A percentile compares a stretch with the other conserved stretches of the same genome.
These are phyloP conservation scores for Charanyca ferruginea DNA, from an alignment of 2,888 invertebrate species.

Conservation along the genomic window DNA sequence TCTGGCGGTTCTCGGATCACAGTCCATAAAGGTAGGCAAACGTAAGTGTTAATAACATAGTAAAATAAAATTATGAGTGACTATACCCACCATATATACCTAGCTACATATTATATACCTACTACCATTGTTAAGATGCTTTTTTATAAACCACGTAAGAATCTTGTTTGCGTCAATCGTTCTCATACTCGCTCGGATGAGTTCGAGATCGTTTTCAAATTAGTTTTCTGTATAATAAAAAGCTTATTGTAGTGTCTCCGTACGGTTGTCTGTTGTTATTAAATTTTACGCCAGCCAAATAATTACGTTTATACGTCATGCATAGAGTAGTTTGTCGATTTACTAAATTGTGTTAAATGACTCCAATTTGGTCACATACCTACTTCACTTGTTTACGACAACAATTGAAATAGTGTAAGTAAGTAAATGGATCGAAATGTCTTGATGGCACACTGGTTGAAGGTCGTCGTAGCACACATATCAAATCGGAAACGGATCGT, in stretches of 20 bases:
- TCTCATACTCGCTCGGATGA: conserved; percentile 25
- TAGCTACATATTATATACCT: background rate
- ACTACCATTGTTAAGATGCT: conserved; percentile 34
- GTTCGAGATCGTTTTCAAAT: conserved; percentile 50
- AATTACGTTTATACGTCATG: too few species aligned
- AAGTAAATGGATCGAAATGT: too few species aligned
- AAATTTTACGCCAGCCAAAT: too few species aligned
- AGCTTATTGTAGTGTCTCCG: background rate
- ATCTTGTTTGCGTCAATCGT: conserved; percentile 37
- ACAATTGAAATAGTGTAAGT: conserved; percentile 13
- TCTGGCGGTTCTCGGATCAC: background rate
- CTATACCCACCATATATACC: background rate
- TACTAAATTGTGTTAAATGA: background rate
- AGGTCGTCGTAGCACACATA: too few species aligned
- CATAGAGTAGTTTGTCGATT: conserved; percentile 4
- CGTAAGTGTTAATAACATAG: conserved; percentile 30
- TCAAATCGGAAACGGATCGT: too few species aligned
- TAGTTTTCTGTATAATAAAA: conserved; percentile 23
- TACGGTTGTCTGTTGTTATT: background rate
- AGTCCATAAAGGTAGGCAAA: conserved; percentile 2
- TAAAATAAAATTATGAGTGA: conserved; percentile 28
- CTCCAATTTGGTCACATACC: background rate
- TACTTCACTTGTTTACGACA: conserved; percentile 30
- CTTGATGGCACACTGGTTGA: too few species aligned
- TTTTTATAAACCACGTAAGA: conserved; percentile 38